phyloP scores from a whole-genome alignment of 2,888 invertebrate genomes.

The Eulithis testata region DNA sequence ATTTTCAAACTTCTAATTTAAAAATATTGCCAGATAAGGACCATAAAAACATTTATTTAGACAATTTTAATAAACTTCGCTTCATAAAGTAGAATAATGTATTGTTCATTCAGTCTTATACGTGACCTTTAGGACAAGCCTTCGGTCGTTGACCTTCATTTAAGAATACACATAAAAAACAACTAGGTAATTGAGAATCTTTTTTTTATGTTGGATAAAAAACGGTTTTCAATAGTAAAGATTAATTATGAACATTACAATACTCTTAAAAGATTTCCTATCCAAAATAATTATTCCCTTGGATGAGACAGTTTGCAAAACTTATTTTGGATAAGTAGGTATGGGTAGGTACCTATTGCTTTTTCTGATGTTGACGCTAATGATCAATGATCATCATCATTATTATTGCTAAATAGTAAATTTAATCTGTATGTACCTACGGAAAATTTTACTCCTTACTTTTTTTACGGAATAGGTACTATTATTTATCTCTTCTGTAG shows the following conservation, averaged over 20 bases:
- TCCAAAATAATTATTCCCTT: not conserved
- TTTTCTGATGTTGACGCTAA: no score
- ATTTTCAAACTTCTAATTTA: not conserved
- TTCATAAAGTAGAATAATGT: conserved; percentile 25
- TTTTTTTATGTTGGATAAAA: not conserved
- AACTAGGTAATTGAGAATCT: not conserved
- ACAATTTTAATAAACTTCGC: conserved; percentile 13
- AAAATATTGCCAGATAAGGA: not conserved
- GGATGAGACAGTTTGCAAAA: conserved; percentile 2
- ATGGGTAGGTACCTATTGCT: no score
- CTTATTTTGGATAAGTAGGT: not conserved
- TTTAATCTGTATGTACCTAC: no score
- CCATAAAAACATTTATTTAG: not conserved
- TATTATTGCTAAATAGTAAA: no score
- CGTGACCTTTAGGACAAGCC: conserved; percentile 7
- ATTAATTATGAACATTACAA: conserved; percentile 17
- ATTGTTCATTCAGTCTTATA: conserved; percentile 15
- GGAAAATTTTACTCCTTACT: no score
- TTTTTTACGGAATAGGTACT: no score
- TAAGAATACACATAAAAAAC: not conserved
- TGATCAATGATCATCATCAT: no score
- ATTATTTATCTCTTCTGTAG: no score
- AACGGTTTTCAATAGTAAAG: not conserved
- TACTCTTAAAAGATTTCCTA: conserved; percentile 1
- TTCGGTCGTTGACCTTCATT: not conserved